Evolutionary conservation across 2,797 vertebrate genomes (phyloP).

Genomic region (Acipenser oxyrinchus): DNA sequence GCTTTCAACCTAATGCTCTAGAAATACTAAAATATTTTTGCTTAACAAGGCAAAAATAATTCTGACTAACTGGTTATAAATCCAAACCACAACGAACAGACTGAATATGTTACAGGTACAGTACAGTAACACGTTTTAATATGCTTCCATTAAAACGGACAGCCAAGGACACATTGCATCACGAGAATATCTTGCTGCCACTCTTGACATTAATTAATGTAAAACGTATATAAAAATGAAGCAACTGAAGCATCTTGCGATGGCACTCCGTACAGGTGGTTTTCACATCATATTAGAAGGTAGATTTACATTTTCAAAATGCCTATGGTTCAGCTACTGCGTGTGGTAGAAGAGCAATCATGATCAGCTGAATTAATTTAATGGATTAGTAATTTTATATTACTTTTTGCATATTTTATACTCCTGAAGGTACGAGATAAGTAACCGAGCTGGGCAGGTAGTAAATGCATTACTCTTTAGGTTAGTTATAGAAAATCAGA

Average conservation of each 20-base stretch:
- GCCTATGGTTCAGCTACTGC: neutral
- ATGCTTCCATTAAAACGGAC: constrained; percentile 8
- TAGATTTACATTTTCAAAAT: neutral
- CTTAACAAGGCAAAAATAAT: neutral
- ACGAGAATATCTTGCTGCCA: neutral
- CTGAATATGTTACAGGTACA: neutral
- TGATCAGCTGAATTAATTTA: constrained; percentile 1
- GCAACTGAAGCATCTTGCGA: neutral
- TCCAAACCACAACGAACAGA: neutral
- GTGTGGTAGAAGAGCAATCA: neutral
- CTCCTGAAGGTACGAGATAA: neutral
- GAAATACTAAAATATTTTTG: too few relatives aligned
- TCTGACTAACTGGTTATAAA: neutral
- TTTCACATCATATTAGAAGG: neutral
- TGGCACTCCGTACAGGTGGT: neutral
- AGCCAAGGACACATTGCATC: constrained; percentile 7
- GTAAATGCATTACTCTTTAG: neutral
- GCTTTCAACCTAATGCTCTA: too few relatives aligned
- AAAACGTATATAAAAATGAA: neutral
- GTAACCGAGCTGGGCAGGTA: neutral
- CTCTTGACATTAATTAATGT: constrained; percentile 1
- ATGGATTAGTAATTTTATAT: constrained; percentile 1
- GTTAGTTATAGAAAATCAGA: neutral
- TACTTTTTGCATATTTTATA: constrained; percentile 2
- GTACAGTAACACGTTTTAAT: neutral